phyloP scores from a whole-genome alignment of 2,888 invertebrate species.

The Sarcophaga variegata region DNA sequence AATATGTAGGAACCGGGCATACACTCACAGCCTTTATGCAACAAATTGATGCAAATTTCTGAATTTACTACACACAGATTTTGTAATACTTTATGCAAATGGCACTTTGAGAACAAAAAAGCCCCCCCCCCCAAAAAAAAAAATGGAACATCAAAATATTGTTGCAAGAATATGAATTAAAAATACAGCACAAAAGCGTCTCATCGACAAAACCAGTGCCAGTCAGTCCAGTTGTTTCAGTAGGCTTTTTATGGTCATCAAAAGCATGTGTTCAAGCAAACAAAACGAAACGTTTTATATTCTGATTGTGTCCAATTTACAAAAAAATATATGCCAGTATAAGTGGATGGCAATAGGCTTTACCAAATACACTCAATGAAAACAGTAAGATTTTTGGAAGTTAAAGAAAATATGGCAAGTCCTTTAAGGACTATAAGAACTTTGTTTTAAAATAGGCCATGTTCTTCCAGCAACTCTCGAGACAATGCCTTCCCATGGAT shows the following conservation, averaged over 20 bases:
- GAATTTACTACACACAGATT: conserved; percentile 58
- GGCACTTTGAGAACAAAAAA: neutral
- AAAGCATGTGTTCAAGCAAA: conserved; percentile 49
- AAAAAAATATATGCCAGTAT: neutral
- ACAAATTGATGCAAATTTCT: conserved; percentile 62
- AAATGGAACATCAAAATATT: conserved; percentile 3
- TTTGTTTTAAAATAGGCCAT: too few species aligned
- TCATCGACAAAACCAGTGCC: conserved; percentile 3
- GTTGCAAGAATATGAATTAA: conserved; percentile 5
- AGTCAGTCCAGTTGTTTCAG: conserved; percentile 8
- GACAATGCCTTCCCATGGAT: too few species aligned
- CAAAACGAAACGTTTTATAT: neutral
- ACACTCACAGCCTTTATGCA: conserved; percentile 2
- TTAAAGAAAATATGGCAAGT: neutral
- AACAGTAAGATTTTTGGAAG: too few species aligned
- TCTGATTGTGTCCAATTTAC: conserved; percentile 2
- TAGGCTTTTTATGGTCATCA: conserved; percentile 17
- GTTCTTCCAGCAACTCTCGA: too few species aligned
- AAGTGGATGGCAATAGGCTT: neutral
- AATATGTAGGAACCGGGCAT: neutral
- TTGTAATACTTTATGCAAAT: conserved; percentile 59
- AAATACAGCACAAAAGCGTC: neutral
- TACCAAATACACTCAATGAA: conserved; percentile 16
- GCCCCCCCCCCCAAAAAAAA: neutral
- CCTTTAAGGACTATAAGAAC: too few species aligned